Percentiles rank a stretch among this genome's conserved stretches.
Evolutionary conservation across 2,113 vertebrate species (phyloP).

Genomic region (Motacilla tschutschensis): DNA sequence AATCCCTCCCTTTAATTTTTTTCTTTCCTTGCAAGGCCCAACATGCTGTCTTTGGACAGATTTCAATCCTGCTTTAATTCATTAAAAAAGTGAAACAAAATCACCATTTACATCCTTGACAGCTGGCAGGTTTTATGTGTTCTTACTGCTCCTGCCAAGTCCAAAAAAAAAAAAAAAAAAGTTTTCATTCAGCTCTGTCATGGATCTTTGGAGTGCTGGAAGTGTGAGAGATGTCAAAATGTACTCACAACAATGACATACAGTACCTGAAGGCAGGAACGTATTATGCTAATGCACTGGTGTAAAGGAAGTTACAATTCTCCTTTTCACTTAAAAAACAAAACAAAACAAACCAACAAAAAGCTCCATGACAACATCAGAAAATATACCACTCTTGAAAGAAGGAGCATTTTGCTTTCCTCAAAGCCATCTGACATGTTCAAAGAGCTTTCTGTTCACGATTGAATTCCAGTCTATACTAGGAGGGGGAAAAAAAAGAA

Average conservation of each 20-base stretch:
- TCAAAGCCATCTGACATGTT: not conserved
- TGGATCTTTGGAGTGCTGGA: constrained; percentile 65
- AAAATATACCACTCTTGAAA: not conserved
- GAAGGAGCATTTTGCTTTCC: constrained; percentile 9
- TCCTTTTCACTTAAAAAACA: constrained; percentile 44
- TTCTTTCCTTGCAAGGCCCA: constrained; percentile 82
- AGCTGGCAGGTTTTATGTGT: constrained; percentile 83
- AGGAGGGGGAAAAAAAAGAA: accelerated
- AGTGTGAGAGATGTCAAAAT: constrained; percentile 73
- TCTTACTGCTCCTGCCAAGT: constrained; percentile 75
- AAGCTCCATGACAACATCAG: not conserved
- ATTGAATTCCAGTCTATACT: not conserved
- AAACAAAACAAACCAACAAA: not conserved
- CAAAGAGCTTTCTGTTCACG: constrained; percentile 22
- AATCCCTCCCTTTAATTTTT: constrained; percentile 74
- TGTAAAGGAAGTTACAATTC: constrained; percentile 65
- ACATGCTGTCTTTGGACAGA: constrained; percentile 87
- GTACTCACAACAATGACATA: constrained; percentile 65
- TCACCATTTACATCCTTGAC: constrained; percentile 85
- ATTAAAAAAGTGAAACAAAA: constrained; percentile 86
- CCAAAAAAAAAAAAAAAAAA: constrained; percentile 54
- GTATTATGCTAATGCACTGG: constrained; percentile 51
- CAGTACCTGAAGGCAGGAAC: constrained; percentile 61
- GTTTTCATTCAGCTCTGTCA: constrained; percentile 78
- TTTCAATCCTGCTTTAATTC: constrained; percentile 87